Evolutionary conservation across 2,797 vertebrate species (phyloP), one percentile per base, ranked within the genome.

Genomic region (Lepus townsendii): DNA sequence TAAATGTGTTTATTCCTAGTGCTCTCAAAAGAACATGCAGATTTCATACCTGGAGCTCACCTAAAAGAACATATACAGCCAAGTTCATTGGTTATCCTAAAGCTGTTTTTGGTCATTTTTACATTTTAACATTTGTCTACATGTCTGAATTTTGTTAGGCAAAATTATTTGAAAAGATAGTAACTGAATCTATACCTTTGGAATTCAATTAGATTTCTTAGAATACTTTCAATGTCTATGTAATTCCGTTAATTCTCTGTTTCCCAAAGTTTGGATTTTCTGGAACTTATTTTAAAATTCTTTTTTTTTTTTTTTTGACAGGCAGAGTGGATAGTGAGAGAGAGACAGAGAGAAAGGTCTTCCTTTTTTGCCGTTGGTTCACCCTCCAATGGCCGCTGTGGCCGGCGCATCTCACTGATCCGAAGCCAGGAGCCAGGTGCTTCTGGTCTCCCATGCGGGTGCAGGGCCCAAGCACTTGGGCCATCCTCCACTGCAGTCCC

Each of bases 161-260:
- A 76, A 91, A 87, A 85, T 87, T 66, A 86, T 3, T 62, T 71
- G 5, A 4, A 91, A 19, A 72, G 17, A 94, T 76, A 79, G 7
- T 13, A 79, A 35, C 5, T 54, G 75, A 80, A 71, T 54, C 8
- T 62, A 0, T 78, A 1, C 20, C 26, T 78, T 66, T 50, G 19
- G 84, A 96, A 84, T 20, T 27, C 22, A 95, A 35, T 26, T 62
- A 42, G 77, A 63, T 60, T 87, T 88, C n/a, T 94, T 78, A 57
- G 27, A 69, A 27, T 93, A 60, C 75, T 63, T 88, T 78, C 63
- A 87, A 93, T 79, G 30, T 47, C 78, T 76, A 38, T 4, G 4
- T 66, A 71, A 80, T 38, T 5, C 9, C 7, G 6, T 77, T 80
- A n/a, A 13, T 6, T 90, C 27, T 86, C 42, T 88, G 7, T 38